Evolutionary conservation across 2,888 invertebrate species (phyloP), one percentile per base, ranked within the genome.

Genomic region (Keiferia lycopersicella): DNA sequence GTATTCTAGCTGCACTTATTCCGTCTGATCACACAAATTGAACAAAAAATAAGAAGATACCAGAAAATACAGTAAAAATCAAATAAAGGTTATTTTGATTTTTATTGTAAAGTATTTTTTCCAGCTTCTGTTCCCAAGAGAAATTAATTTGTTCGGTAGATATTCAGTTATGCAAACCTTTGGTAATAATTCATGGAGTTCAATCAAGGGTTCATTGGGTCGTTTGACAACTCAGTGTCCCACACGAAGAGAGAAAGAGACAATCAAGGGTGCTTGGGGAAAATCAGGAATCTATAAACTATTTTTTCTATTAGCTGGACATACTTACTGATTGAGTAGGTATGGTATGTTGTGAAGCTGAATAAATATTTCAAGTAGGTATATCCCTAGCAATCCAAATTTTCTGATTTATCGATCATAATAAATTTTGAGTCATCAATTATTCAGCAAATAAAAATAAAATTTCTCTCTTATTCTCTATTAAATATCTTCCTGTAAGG

Each of bases 141-240:
- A 51, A 56, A 56, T 56, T 30, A 56, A n/a, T 56, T n/a, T 56
- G 56, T 56, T 51, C 30, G 26, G 30, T 30, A 45, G 26, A 12
- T 56, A 45, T 16, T 45, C 45, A 45, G 45, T 16, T 45, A 45
- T 45, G n/a, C 45, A 45, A 45, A 26, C 22, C 30, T 56, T n/a
- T n/a, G n/a, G n/a, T 56, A 56, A 56, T 56, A 56, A n/a, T 56
- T 56, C 56, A 30, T 56, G 10, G 30, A 26, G 8, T 56, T 26
- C 14, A 4, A 56, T 56, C 30, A 56, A 30, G 34, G 22, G 14
- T 14, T 30, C n/a, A n/a, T n/a, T n/a, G n/a, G n/a, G n/a, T n/a
- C n/a, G n/a, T n/a, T n/a, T n/a, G n/a, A n/a, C n/a, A n/a, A n/a
- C n/a, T n/a, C n/a, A n/a, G n/a, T n/a, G n/a, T n/a, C n/a, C n/a